Percentiles rank a stretch among this genome's conserved stretches.
Evolutionary conservation across 1,140 invertebrate species (phyloP).

Genomic region (Pemphigus obesinymphae): DNA sequence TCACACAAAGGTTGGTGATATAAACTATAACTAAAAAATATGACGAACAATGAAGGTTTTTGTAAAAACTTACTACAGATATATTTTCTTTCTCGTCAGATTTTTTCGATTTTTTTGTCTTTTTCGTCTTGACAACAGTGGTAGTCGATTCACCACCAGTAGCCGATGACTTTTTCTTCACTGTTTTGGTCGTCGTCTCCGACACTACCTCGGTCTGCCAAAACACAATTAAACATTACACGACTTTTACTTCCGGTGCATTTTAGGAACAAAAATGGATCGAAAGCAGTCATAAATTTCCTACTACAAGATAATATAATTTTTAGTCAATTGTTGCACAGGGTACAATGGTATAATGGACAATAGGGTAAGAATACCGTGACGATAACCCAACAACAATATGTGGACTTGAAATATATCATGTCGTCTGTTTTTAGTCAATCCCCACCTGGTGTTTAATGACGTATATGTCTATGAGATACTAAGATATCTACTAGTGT

Average conservation of each 20-base stretch:
- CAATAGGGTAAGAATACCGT: slow-evolving; percentile 40
- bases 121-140: slow-evolving; percentile 45
- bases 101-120: slow-evolving; percentile 48
- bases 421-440: neutral
- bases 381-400: slow-evolving; percentile 5
- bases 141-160: neutral
- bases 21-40: neutral
- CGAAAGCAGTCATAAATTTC: neutral
- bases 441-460: neutral
- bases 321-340: slow-evolving; percentile 8
- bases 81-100: slow-evolving; percentile 48
- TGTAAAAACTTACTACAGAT: slow-evolving; percentile 47
- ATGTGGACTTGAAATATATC: neutral
- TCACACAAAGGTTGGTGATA: neutral
- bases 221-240: slow-evolving; percentile 19
- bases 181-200: slow-evolving; percentile 1
- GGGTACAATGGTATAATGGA: slow-evolving; percentile 24
- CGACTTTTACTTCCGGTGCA: neutral
- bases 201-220: slow-evolving; percentile 32
- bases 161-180: slow-evolving; percentile 24
- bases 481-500: neutral
- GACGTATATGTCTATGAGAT: neutral
- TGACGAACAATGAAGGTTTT: neutral
- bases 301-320: neutral
- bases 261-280: neutral